phyloP scores from a whole-genome alignment of 2,888 invertebrate genomes.

The Ceraclea dissimilis region DNA sequence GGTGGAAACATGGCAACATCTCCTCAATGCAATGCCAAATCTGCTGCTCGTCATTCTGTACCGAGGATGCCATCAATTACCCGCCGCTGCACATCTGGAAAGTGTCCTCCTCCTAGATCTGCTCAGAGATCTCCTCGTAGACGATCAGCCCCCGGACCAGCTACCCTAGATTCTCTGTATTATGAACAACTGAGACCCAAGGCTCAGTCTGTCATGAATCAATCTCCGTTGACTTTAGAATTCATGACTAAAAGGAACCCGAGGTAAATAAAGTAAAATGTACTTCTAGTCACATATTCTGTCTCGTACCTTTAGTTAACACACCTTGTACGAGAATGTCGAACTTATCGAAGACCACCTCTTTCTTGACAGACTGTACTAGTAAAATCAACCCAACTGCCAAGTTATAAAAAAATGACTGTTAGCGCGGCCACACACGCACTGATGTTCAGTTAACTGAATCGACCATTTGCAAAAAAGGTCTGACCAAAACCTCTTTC shows the following conservation, averaged over 20 bases:
- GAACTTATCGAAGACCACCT: too few relatives aligned
- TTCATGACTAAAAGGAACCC: slow-evolving; percentile 21
- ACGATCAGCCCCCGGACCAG: slow-evolving; percentile 23
- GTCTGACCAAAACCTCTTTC: too few relatives aligned
- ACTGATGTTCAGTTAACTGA: too few relatives aligned
- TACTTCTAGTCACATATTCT: not conserved
- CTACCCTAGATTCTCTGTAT: slow-evolving; percentile 36
- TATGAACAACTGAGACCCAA: slow-evolving; percentile 41
- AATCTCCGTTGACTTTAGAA: slow-evolving; percentile 16
- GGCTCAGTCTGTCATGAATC: slow-evolving; percentile 31
- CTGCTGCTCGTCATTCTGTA: slow-evolving; percentile 10
- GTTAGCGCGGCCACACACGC: too few relatives aligned
- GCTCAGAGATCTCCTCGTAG: slow-evolving; percentile 16
- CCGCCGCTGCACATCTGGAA: slow-evolving; percentile 10
- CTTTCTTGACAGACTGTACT: too few relatives aligned
- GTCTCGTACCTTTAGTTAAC: too few relatives aligned
- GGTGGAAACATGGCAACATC: slow-evolving; percentile 6
- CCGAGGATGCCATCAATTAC: not conserved
- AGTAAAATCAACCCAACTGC: too few relatives aligned
- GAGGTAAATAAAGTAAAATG: slow-evolving; percentile 12
- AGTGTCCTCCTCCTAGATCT: slow-evolving; percentile 5
- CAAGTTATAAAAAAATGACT: too few relatives aligned
- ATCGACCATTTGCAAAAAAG: too few relatives aligned
- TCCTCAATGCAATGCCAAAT: not conserved
- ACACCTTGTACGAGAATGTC: too few relatives aligned